Evolutionary conservation across 2,888 invertebrate genomes (phyloP).

Genomic region (Cerastis leucographa): DNA sequence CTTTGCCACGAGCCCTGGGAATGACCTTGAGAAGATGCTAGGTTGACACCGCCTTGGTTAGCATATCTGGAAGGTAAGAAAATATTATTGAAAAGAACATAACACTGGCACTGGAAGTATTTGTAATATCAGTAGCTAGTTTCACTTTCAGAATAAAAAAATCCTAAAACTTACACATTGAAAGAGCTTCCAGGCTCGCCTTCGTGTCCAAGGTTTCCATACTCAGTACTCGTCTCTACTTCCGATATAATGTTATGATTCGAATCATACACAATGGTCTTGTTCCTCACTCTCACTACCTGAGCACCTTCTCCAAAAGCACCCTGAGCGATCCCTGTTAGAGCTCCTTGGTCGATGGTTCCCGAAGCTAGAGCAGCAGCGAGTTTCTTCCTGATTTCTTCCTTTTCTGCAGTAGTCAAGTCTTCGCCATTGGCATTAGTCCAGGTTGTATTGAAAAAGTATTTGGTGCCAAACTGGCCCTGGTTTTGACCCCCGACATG

Average conservation of each 20-base stretch:
- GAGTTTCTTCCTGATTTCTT: slow-evolving; percentile 77
- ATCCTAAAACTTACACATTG: slow-evolving; percentile 76
- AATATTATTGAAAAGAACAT: neutral
- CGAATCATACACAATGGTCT: slow-evolving; percentile 81
- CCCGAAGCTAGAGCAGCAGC: slow-evolving; percentile 66
- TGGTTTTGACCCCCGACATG: slow-evolving; percentile 19
- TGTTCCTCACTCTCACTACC: slow-evolving; percentile 79
- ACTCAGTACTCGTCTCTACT: slow-evolving; percentile 89
- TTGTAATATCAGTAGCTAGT: too few relatives aligned
- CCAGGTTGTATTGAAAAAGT: slow-evolving; percentile 78
- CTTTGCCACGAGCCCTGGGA: slow-evolving; percentile 37
- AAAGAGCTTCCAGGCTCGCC: slow-evolving; percentile 87
- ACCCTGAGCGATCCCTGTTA: slow-evolving; percentile 68
- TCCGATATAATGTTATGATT: slow-evolving; percentile 87
- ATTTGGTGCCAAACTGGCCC: slow-evolving; percentile 64
- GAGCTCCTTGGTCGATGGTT: slow-evolving; percentile 66
- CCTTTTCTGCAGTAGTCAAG: slow-evolving; percentile 79
- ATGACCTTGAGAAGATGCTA: slow-evolving; percentile 62
- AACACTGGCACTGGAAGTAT: neutral
- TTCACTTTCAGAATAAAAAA: neutral
- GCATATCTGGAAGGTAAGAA: slow-evolving; percentile 70
- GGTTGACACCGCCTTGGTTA: slow-evolving; percentile 69
- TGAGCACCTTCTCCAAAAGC: slow-evolving; percentile 70
- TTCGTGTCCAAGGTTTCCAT: slow-evolving; percentile 84
- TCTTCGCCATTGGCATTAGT: slow-evolving; percentile 71